phyloP scores from a whole-genome alignment of 2,797 vertebrate species.

The Clarias laeviceps region DNA sequence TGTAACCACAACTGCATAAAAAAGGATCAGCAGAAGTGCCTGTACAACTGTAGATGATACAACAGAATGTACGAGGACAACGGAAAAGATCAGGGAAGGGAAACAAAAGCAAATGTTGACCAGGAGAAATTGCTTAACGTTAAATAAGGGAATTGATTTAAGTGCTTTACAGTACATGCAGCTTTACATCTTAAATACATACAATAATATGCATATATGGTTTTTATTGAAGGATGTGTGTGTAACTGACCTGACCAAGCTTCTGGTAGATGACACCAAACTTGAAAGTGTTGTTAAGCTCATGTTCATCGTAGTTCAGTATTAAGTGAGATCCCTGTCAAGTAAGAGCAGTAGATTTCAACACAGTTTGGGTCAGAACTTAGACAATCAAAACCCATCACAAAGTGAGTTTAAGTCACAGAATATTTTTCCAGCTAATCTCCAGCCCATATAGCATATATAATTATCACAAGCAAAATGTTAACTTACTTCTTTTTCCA shows the following conservation, averaged over 20 bases:
- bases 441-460: neutral
- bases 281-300: conserved; percentile 93
- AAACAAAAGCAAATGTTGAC: neutral
- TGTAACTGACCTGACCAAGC: conserved; percentile 83
- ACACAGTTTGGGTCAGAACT: neutral
- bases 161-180: neutral
- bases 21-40: neutral
- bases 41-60: too few species aligned
- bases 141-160: neutral
- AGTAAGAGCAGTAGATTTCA: neutral
- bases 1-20: neutral
- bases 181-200: neutral
- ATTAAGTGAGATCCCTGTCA: conserved; percentile 88
- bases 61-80: neutral
- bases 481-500: neutral
- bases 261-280: conserved; percentile 92
- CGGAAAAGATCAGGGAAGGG: neutral
- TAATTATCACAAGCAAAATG: neutral
- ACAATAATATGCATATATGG: neutral
- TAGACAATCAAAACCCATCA: neutral
- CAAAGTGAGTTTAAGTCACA: neutral
- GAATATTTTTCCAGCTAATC: neutral
- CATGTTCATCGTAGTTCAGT: conserved; percentile 88
- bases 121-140: neutral
- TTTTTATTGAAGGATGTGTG: neutral